Evolutionary conservation across 2,797 vertebrate species (phyloP), one percentile per base, ranked within the genome.

Genomic region (Sebastes alutus): DNA sequence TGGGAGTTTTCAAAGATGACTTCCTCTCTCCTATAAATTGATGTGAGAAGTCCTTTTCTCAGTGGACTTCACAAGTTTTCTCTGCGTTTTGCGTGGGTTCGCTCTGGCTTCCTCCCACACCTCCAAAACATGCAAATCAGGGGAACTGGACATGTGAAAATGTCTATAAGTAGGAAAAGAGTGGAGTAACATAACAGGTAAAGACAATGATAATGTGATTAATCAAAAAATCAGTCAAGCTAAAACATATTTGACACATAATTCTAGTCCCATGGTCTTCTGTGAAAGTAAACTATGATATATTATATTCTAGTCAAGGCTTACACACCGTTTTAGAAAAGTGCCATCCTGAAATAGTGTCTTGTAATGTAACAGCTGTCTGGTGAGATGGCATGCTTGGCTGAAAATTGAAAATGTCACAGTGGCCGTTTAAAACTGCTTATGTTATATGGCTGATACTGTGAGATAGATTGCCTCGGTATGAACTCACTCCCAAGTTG

Each of bases 371-470:
- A 83, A 89, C 87, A 91, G 83, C 82, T 86, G 75, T 83, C 80
- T 76, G 69, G 55, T 83, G 80, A 78, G 68, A 81, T 82, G 81
- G 54, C 76, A 82, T 66, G 74, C 85, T 75, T 79, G 67, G 71
- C 61, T 82, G 87, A 82, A 87, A 86, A 90, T 73, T 69, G 74
- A 87, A 92, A 87, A 90, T 87, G 85, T 81, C 86, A 89, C 61
- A 23, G 69, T 72, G 54, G 65, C 76, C 13, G 22, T 89, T 89
- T 80, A 75, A 89, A 88, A 85, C 71, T 65, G 69, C 77, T 82
- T 76, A 79, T 75, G 81, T 78, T 83, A 80, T 68, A 77, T 63
- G 79, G 63, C 63, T 67, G 81, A 81, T 80, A 64, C 46, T 72
- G 38, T 81, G 80, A 85, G 79, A 87, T 35, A 73, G 78, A 81